Evolutionary conservation across 2,113 vertebrate species (phyloP), one percentile per base, ranked within the genome.

Genomic region (Psittacula cyanocephala): DNA sequence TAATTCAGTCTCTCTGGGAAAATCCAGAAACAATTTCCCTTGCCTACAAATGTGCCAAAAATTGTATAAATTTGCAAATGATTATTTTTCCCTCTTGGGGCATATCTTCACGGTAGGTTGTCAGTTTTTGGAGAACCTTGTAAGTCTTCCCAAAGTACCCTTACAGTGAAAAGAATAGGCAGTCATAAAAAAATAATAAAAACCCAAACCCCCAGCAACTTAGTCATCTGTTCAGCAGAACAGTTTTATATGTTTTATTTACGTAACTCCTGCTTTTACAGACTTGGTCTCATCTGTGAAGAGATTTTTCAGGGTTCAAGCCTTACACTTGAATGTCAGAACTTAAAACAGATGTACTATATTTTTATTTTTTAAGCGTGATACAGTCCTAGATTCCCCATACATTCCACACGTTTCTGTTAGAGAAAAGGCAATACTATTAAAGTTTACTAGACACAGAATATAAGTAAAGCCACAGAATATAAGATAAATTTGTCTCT

Each of bases 171-270:
- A 88, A 93, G 55, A 55, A 47, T 55, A 89, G 39, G 60, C 83
- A 81, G 50, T 75, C 20, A 67, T 78, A 11, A 86, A 91, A 84
- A 81, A 65, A 71, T 44, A 46, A 44, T 7, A 17, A 11, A 70
- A 75, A n/a, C 13, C 0, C 24, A 15, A 64, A 49, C 3, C 3
- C 22, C 10, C 5, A 63, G 25, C 39, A 89, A 70, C 31, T 52
- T 77, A 67, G 53, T 91, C 50, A 88, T 81, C 88, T 88, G 72
- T 70, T 93, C 68, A 67, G 31, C 83, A 92, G 83, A 88, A 71
- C 46, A 50, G 60, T n/a, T 92, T 90, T 70, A 14, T 33, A 24
- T 70, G 27, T 83, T 96, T 92, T 94, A 86, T 94, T 95, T 93
- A 77, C 79, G 46, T 88, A 91, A 70, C 64, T 90, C 53, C 59